These are phyloP conservation scores for Steinernema hermaphroditum DNA, from an alignment of 2,888 invertebrate genomes.

Conservation along the genomic window DNA sequence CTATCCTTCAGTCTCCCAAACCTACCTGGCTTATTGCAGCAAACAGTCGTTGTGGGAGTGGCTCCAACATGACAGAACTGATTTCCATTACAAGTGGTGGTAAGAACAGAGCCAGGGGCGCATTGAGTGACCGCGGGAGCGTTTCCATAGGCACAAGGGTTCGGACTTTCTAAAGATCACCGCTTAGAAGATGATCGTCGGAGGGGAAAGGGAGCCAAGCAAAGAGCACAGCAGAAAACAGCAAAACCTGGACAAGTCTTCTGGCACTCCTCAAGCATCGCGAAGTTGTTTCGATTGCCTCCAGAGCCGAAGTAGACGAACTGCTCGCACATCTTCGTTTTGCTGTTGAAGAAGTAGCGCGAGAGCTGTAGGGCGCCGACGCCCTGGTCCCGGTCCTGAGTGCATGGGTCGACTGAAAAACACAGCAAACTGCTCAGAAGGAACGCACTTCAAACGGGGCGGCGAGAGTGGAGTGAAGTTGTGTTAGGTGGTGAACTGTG, in stretches of 20 bases:
- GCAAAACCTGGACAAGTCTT: constrained; percentile 59
- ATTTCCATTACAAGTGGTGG: constrained; percentile 46
- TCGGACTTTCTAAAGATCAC: constrained; percentile 60
- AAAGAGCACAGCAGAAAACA: constrained; percentile 19
- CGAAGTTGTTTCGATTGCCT: constrained; percentile 65
- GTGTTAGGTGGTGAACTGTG: neutral
- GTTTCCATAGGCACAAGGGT: constrained; percentile 59
- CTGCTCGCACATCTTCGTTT: constrained; percentile 57
- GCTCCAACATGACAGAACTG: constrained; percentile 65
- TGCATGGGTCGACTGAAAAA: constrained; percentile 64
- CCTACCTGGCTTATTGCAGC: constrained; percentile 63
- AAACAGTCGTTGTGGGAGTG: constrained; percentile 61
- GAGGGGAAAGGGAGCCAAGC: neutral
- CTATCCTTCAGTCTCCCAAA: too few species aligned
- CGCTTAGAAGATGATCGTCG: neutral
- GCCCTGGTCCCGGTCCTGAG: constrained; percentile 58
- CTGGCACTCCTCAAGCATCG: constrained; percentile 60
- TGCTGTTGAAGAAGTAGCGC: constrained; percentile 61
- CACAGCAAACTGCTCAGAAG: constrained; percentile 32
- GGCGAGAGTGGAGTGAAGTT: neutral
- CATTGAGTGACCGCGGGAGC: constrained; percentile 50
- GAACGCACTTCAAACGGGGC: neutral
- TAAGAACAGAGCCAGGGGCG: constrained; percentile 43
- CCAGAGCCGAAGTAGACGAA: constrained; percentile 64
- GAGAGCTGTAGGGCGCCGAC: constrained; percentile 59